phyloP scores from a whole-genome alignment of 1,140 invertebrate genomes.

The Drosophila nannoptera region DNA sequence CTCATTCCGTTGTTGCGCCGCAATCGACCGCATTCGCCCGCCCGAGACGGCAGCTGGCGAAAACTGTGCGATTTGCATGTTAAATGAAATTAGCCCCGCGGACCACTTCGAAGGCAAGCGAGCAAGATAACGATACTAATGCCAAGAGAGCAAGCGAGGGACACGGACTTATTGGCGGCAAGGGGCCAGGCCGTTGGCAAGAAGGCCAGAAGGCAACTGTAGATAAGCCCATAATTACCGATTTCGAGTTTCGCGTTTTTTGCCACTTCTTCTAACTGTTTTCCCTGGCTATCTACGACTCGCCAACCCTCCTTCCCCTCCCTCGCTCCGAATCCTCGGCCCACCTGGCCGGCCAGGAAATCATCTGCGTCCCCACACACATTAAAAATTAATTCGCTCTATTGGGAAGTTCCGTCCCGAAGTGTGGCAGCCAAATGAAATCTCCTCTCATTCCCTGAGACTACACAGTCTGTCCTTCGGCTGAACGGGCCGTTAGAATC shows the following conservation, averaged over 20 bases:
- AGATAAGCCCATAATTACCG: constrained; percentile 72
- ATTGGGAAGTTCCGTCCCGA: constrained; percentile 33
- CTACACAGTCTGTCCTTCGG: constrained; percentile 2
- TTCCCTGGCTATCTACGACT: not conserved
- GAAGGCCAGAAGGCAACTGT: constrained; percentile 43
- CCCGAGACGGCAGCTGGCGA: constrained; percentile 55
- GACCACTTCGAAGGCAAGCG: not conserved
- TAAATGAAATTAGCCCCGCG: constrained; percentile 60
- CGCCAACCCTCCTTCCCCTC: constrained; percentile 13
- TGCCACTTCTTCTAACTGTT: not conserved
- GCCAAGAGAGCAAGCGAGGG: not conserved
- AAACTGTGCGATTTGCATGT: constrained; percentile 69
- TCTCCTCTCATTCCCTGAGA: constrained; percentile 18
- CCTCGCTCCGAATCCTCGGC: constrained; percentile 4
- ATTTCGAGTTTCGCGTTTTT: constrained; percentile 37
- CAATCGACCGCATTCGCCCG: constrained; percentile 57
- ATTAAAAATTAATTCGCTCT: constrained; percentile 65
- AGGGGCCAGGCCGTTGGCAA: constrained; percentile 22
- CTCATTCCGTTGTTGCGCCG: constrained; percentile 23
- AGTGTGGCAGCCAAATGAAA: constrained; percentile 43
- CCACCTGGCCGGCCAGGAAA: constrained; percentile 18
- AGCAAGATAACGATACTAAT: not conserved
- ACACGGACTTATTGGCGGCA: no score
- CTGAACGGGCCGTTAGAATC: not conserved
- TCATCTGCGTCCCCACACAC: constrained; percentile 33